Percentiles rank a stretch among this genome's conserved stretches.
Conservation (phyloP, 37 sponge, comb jelly and placozoan species). For the Corticium candelabrum region DNA sequence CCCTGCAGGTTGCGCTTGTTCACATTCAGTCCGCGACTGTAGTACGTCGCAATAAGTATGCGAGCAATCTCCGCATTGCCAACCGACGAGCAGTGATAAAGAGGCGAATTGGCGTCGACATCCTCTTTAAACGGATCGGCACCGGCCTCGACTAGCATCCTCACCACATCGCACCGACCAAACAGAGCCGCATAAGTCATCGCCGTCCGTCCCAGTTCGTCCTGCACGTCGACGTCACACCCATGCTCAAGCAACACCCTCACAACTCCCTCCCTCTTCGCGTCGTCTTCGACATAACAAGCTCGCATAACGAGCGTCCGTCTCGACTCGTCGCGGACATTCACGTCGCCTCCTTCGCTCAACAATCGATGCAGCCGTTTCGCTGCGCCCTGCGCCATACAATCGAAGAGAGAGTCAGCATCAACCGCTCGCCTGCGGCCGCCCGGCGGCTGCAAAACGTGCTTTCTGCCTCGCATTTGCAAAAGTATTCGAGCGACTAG, state of each 20-base stretch:
- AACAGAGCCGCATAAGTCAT: slow-evolving; percentile 36
- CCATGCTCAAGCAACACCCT: slow-evolving; percentile 39
- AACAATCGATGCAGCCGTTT: not conserved
- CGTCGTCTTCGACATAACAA: not conserved
- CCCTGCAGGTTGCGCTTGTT: slow-evolving; percentile 61
- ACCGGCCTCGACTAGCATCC: slow-evolving; percentile 11
- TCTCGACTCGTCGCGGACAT: not conserved
- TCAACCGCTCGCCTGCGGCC: no score
- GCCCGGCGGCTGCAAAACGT: no score
- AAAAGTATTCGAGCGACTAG: no score
- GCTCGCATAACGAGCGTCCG: slow-evolving; percentile 40
- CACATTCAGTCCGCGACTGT: slow-evolving; percentile 11
- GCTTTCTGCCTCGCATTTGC: no score
- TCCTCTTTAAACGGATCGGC: slow-evolving; percentile 27
- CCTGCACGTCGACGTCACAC: slow-evolving; percentile 29
- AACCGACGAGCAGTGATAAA: slow-evolving; percentile 32
- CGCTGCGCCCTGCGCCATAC: not conserved
- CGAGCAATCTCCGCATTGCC: slow-evolving; percentile 30
- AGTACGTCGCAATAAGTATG: slow-evolving; percentile 22
- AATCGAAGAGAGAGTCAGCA: not conserved
- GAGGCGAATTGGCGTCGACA: slow-evolving; percentile 43
- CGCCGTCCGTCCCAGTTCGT: slow-evolving; percentile 47
- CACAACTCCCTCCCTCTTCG: slow-evolving; percentile 7
- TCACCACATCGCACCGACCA: slow-evolving; percentile 17
- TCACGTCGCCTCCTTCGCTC: not conserved